Evolutionary conservation across 1,140 invertebrate species (phyloP).

Genomic region (Acromyrmex echinatior): DNA sequence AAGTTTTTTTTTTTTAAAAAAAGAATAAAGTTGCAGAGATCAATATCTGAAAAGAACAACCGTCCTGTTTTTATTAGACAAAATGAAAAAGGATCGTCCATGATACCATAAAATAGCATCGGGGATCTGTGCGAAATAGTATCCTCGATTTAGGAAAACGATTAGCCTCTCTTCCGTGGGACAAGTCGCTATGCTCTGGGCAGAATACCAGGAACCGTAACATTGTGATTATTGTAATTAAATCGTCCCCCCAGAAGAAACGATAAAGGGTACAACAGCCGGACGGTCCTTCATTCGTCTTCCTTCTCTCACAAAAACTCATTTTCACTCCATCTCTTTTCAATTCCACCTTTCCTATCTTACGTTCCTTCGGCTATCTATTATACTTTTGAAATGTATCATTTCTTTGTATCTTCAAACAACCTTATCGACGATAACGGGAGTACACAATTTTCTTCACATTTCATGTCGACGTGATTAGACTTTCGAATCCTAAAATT

Average conservation of each 20-base stretch:
- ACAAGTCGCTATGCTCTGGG: constrained; percentile 77
- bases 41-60: not conserved
- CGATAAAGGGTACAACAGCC: constrained; percentile 60
- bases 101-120: constrained; percentile 8
- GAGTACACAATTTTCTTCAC: constrained; percentile 55
- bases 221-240: constrained; percentile 85
- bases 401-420: constrained; percentile 31
- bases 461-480: constrained; percentile 22
- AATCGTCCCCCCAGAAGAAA: constrained; percentile 77
- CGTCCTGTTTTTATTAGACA: not conserved
- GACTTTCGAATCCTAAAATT: constrained; percentile 49
- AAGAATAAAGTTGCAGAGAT: not conserved
- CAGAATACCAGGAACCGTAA: constrained; percentile 80
- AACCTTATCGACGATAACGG: constrained; percentile 59
- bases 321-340: constrained; percentile 40
- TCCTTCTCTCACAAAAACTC: constrained; percentile 53
- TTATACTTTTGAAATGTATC: constrained; percentile 6
- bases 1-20: not conserved
- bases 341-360: constrained; percentile 9
- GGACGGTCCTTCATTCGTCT: constrained; percentile 47
- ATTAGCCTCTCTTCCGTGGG: constrained; percentile 79
- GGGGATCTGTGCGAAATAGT: constrained; percentile 41
- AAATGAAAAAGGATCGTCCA: constrained; percentile 14
- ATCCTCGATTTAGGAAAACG: constrained; percentile 81
- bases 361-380: constrained; percentile 63